Evolutionary conservation across 2,888 invertebrate species (phyloP).

Genomic region (Amphimallon solstitiale): DNA sequence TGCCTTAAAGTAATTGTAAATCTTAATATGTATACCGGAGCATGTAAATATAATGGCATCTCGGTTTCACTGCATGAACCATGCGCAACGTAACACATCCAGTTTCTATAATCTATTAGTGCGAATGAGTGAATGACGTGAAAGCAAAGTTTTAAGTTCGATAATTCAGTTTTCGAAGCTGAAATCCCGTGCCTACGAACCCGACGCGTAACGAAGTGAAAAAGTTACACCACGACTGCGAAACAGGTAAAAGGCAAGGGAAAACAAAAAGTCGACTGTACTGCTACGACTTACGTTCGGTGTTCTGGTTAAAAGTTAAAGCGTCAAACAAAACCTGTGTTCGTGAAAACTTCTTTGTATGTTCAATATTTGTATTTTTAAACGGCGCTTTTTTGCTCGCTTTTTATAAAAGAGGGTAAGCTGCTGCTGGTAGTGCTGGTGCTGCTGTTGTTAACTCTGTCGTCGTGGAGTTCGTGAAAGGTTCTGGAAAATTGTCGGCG

Average conservation of each 20-base stretch:
- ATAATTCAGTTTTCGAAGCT: constrained; percentile 49
- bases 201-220: constrained; percentile 37
- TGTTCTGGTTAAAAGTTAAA: constrained; percentile 27
- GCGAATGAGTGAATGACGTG: constrained; percentile 40
- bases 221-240: constrained; percentile 37
- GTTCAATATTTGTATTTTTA: constrained; percentile 22
- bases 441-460: too few species aligned
- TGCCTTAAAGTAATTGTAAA: too few species aligned
- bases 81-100: too few species aligned
- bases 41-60: too few species aligned
- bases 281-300: neutral
- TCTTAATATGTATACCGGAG: too few species aligned
- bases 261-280: constrained; percentile 10
- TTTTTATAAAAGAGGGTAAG: too few species aligned
- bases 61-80: too few species aligned
- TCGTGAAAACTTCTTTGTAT: constrained; percentile 28
- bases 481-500: too few species aligned
- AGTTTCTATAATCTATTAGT: constrained; percentile 48
- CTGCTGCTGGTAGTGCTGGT: too few species aligned
- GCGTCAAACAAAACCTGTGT: constrained; percentile 23
- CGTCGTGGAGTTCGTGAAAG: too few species aligned
- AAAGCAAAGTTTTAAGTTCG: constrained; percentile 46
- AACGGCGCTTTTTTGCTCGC: neutral
- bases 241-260: constrained; percentile 20
- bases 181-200: constrained; percentile 3